phyloP scores from a whole-genome alignment of 2,113 vertebrate species.

The Oryzias melastigma region DNA sequence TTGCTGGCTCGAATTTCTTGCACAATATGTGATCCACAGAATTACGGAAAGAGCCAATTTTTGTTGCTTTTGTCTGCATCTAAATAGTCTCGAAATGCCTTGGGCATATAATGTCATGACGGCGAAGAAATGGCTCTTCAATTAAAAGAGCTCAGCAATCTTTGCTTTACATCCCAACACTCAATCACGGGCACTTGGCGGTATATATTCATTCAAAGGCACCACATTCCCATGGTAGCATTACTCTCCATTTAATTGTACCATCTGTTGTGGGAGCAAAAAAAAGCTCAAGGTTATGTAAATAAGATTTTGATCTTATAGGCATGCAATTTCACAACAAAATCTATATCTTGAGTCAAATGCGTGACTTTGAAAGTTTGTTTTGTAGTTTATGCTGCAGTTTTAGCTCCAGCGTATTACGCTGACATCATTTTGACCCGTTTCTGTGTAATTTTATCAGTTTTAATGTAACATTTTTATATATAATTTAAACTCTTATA shows the following conservation, averaged over 20 bases:
- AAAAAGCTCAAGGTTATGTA: constrained; percentile 67
- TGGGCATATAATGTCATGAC: constrained; percentile 20
- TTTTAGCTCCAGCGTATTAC: not conserved
- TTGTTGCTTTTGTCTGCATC: constrained; percentile 56
- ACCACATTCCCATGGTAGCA: constrained; percentile 48
- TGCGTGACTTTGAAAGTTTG: constrained; percentile 41
- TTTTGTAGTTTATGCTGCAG: constrained; percentile 4
- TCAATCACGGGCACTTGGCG: constrained; percentile 59
- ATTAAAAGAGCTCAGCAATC: constrained; percentile 57
- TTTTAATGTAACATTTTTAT: not conserved
- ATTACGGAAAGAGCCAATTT: constrained; percentile 17
- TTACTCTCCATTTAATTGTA: constrained; percentile 69
- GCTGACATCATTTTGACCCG: not conserved
- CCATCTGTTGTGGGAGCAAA: constrained; percentile 59
- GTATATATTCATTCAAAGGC: constrained; percentile 66
- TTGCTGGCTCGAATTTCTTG: constrained; percentile 6
- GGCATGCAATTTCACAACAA: constrained; percentile 28
- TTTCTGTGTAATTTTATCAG: not conserved
- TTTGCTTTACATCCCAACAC: constrained; percentile 44
- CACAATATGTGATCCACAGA: constrained; percentile 28
- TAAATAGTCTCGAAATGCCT: constrained; percentile 47
- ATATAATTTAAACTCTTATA: not conserved
- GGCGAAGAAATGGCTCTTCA: constrained; percentile 43
- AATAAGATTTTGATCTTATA: constrained; percentile 44
- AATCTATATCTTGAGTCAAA: constrained; percentile 25